Evolutionary conservation across 2,797 vertebrate genomes (phyloP), one percentile per base, ranked within the genome.

Genomic region (Amphiprion clarkii): DNA sequence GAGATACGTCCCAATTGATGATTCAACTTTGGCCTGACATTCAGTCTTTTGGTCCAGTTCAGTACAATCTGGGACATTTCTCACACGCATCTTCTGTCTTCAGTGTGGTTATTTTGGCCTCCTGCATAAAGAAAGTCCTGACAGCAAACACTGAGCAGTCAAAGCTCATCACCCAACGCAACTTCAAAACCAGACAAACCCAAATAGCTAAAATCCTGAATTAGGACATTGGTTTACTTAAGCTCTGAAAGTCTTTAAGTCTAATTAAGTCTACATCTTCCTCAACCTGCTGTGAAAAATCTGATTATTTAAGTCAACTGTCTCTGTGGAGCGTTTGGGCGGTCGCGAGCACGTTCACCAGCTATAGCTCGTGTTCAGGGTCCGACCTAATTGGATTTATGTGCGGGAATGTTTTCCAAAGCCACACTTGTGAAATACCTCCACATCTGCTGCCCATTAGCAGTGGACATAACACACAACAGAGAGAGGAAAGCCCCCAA

Each of bases 361-460:
- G 63, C 72, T 81, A 46, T 80, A 83, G 84, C 88, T 91, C 72
- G 82, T 87, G 89, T 88, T 83, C 86, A 83, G 81, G 78, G 86
- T 90, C 83, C 90, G 55, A 85, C 83, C 87, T 93, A 94, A 95
- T 94, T 93, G 93, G 92, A 94, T 94, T 95, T 94, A 94, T 95
- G 93, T 92, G 91, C 87, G 88, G 91, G 94, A 95, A 94, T 94
- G 93, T 94, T 95, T 94, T 95, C 88, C 90, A 94, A 94, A 93
- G 91, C 89, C 89, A 90, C 91, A 95, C 93, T 94, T 94, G 93
- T 94, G 93, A 95, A 95, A 94, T 90, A 91, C 86, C 90, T 84
- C 80, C 76, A 93, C 94, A 95, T 95, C 94, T 95, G 94, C 90
- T 93, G 90, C 84, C 91, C 89, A 95, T 95, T 95, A 95, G 88